Conservation (phyloP, 2,113 vertebrate genomes). For the Naja naja region DNA sequence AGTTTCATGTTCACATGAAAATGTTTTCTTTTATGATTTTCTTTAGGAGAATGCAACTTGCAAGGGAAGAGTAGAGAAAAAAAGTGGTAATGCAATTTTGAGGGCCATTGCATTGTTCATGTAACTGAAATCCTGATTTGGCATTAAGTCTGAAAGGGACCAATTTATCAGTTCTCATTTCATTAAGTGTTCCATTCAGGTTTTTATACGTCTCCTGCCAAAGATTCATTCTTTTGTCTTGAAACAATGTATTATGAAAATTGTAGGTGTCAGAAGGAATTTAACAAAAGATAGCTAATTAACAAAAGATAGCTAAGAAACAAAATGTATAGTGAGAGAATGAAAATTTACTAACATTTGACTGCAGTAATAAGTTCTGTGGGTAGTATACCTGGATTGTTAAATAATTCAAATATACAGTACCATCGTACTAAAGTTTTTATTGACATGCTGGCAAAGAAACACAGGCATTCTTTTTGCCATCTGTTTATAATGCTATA, state of each 20-base stretch:
- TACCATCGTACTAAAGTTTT: slow-evolving; percentile 64
- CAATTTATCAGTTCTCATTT: neutral
- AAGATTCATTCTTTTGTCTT: neutral
- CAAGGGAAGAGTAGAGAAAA: neutral
- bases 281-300: slow-evolving; percentile 16
- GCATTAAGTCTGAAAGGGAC: neutral
- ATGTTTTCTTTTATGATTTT: neutral
- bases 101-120: neutral
- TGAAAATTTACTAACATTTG: slow-evolving; percentile 50
- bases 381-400: slow-evolving; percentile 64
- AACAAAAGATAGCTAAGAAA: slow-evolving; percentile 30
- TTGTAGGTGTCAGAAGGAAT: neutral
- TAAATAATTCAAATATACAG: slow-evolving; percentile 66
- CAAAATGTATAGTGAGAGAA: slow-evolving; percentile 42
- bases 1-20: neutral
- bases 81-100: neutral
- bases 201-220: neutral
- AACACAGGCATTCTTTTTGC: slow-evolving; percentile 79
- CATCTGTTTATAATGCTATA: slow-evolving; percentile 86
- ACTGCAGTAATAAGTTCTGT: slow-evolving; percentile 62
- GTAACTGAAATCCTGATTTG: neutral
- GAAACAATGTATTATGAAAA: neutral
- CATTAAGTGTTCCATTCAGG: neutral
- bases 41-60: neutral
- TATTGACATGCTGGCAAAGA: slow-evolving; percentile 78